phyloP scores from a whole-genome alignment of 2,797 vertebrate genomes.

The Avahi laniger region DNA sequence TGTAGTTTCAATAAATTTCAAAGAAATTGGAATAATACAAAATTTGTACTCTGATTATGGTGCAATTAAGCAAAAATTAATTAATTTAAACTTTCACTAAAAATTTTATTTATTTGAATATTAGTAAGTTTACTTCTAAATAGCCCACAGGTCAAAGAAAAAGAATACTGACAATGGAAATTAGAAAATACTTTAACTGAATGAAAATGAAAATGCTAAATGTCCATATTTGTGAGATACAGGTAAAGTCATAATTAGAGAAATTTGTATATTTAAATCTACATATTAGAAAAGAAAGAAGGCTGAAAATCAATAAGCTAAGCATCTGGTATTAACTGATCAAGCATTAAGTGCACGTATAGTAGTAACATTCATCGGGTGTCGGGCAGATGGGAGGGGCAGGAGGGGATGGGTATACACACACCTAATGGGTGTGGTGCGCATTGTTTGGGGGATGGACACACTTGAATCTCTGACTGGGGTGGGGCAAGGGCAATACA shows the following conservation, averaged over 20 bases:
- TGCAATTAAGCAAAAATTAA: neutral
- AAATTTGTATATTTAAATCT: neutral
- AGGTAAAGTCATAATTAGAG: neutral
- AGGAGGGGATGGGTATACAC: too few relatives aligned
- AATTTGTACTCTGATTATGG: neutral
- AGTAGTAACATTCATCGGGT: too few relatives aligned
- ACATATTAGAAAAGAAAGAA: neutral
- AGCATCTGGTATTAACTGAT: neutral
- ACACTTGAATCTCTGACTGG: too few relatives aligned
- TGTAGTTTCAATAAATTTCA: neutral
- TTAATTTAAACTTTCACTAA: neutral
- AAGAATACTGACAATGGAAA: neutral
- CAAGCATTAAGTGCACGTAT: too few relatives aligned
- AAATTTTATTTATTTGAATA: neutral
- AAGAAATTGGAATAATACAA: neutral
- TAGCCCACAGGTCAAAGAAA: neutral
- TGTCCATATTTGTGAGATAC: neutral
- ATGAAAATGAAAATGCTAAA: neutral
- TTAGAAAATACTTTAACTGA: neutral
- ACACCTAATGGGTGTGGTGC: too few relatives aligned
- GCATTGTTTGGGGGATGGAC: too few relatives aligned
- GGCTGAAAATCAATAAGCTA: neutral
- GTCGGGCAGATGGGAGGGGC: too few relatives aligned
- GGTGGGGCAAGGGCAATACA: too few relatives aligned
- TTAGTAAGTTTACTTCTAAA: neutral